Conservation (phyloP, 2,888 invertebrate genomes). For the Parthenolecanium corni region DNA sequence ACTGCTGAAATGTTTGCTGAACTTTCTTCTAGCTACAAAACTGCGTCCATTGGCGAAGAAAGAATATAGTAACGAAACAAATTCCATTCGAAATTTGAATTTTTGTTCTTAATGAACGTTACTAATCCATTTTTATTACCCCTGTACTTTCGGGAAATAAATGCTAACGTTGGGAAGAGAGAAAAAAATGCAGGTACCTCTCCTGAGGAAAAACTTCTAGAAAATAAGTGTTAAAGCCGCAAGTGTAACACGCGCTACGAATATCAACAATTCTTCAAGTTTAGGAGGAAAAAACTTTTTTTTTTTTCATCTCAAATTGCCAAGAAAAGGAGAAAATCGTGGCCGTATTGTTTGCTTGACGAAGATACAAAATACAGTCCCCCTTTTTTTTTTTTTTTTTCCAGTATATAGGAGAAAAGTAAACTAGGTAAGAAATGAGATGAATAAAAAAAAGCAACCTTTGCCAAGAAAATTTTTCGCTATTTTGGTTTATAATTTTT, state of each 20-base stretch:
- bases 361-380: constrained; percentile 17
- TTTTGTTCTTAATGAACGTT: no score
- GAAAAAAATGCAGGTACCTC: constrained; percentile 13
- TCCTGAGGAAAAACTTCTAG: constrained; percentile 18
- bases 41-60: no score
- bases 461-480: constrained; percentile 25
- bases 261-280: constrained; percentile 24
- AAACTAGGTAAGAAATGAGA: constrained; percentile 1
- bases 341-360: neutral
- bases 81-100: no score
- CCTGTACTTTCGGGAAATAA: constrained; percentile 10
- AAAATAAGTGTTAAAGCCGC: constrained; percentile 27
- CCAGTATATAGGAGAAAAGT: neutral
- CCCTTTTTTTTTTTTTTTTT: constrained; percentile 8
- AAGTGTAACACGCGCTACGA: constrained; percentile 26
- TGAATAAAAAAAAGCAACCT: constrained; percentile 15
- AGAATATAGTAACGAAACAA: no score
- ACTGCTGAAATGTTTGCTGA: no score
- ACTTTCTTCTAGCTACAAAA: no score
- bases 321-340: constrained; percentile 8
- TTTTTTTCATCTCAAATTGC: constrained; percentile 7
- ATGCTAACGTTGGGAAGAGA: constrained; percentile 7
- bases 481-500: constrained; percentile 25
- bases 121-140: constrained; percentile 23
- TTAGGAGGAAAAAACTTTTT: constrained; percentile 8